Base-by-base conservation (phyloP, 2,797 vertebrate genomes). In the Urosaurus nigricauda region DNA sequence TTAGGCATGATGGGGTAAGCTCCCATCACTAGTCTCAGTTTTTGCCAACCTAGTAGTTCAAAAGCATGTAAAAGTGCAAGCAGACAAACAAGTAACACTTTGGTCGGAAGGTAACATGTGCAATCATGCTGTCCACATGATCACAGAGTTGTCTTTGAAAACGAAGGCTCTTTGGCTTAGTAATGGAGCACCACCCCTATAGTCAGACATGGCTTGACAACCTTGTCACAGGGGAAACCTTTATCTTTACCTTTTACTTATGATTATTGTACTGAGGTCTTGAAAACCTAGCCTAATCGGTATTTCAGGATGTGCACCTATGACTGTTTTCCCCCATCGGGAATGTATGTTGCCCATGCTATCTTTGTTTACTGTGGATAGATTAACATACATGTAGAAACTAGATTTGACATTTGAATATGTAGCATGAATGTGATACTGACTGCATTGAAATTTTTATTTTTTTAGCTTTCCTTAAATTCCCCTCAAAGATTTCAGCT, bases 381-480 rank as follows among this genome's bases (percentile, higher is more conserved):
- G 47, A 53, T 40, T 70, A n/a, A 37, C 79, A 73, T 26, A 63
- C 19, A 43, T 51, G 37, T 14, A 74, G 71, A 40, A 86, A 21
- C 26, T 58, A 24, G 63, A 79, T 83, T 87, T 87, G 84, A 32
- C 79, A 12, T n/a, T 71, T 26, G 47, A 60, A 71, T 87, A 83
- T 87, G 9, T 63, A 70, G 56, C 32, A 14, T 29, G 47, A 35
- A 35, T 68, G 47, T 79, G 32, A 13, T 13, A 51, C 56, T 70
- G 85, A 17, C 85, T 47, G 83, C 65, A 43, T 21, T 70, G 60
- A 88, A 84, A 58, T 79, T 77, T 35, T 24, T 35, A 43, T 43
- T 43, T 43, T 43, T 37, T 79, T 58, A 26, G 24, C 71, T 87
- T 84, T 60, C 21, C 37, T 77, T 79, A 63, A 73, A 79, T 12